Evolutionary conservation across 2,113 vertebrate species (phyloP), one percentile per base, ranked within the genome.

Genomic region (Limnothrissa miodon): DNA sequence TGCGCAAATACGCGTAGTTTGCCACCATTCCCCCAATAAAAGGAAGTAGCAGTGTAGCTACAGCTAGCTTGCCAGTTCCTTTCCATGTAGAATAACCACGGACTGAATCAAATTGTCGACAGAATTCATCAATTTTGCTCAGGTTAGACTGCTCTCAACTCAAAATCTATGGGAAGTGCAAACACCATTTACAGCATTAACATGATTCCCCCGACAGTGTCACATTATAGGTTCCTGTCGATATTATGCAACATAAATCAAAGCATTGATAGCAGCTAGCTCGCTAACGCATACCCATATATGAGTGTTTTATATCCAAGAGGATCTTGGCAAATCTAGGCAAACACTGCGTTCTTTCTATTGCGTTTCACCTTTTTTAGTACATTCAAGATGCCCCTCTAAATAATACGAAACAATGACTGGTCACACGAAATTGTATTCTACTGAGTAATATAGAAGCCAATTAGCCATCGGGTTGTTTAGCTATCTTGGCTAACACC

Each of bases 381-480:
- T 56, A 23, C 51, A 56, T 23, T 19, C 19, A 23, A 56, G 51
- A 56, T 21, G 51, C 19, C 23, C 23, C 19, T 7, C 2, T 23
- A 19, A 56, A 56, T 9, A 15, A 29, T 62, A 62, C 29, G 15
- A 39, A 29, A 33, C 29, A 29, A 15, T 36, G 1, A 17, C 33
- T 17, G 29, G 29, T 23, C 19, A 5, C 51, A 56, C 51, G 4
- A 74, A 36, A 74, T 39, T 11, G 29, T 4, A 15, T 33, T 17
- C 9, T 39, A 74, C 66, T 51, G 39, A 51, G 1, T n/a, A 42
- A 66, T 44, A 13, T 74, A 15, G 33, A 15, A 74, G 23, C 36
- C 45, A 39, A 78, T 84, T 82, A 85, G 79, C 62, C 17, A 62
- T 48, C n/a, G 53, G 79, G 84, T 83, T 83, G 51, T 83, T 80